A percentile compares a stretch with the other conserved stretches of the same genome.
Evolutionary conservation across 2,888 invertebrate genomes (phyloP).

Genomic region (Aphelenchoides bicaudatus): DNA sequence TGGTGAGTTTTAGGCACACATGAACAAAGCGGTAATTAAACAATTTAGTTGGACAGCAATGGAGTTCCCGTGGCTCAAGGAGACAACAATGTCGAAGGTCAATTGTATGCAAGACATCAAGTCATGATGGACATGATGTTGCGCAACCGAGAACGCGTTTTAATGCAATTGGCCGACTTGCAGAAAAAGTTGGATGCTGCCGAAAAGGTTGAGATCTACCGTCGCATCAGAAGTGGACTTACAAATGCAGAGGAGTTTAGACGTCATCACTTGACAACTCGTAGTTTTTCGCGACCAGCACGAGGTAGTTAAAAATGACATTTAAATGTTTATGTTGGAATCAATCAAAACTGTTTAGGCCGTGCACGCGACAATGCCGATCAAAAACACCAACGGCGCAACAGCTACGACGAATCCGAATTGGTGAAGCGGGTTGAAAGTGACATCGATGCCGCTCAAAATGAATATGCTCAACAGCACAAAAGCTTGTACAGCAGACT

Average conservation of each 20-base stretch:
- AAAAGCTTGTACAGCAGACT: conserved; percentile 39
- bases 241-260: conserved; percentile 36
- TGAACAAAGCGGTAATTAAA: neutral
- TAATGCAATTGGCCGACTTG: conserved; percentile 53
- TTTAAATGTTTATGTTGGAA: conserved; percentile 4
- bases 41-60: conserved; percentile 39
- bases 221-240: conserved; percentile 37
- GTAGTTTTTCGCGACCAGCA: conserved; percentile 37
- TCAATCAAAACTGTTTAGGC: conserved; percentile 12
- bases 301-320: conserved; percentile 23
- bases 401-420: conserved; percentile 49
- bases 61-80: conserved; percentile 36
- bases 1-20: conserved; percentile 38
- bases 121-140: conserved; percentile 59
- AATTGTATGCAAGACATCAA: conserved; percentile 52
- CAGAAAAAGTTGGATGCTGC: conserved; percentile 57
- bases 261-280: conserved; percentile 28
- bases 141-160: conserved; percentile 44
- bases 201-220: conserved; percentile 51
- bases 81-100: conserved; percentile 32
- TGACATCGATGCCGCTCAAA: conserved; percentile 26
- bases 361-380: conserved; percentile 20
- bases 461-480: conserved; percentile 20
- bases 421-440: conserved; percentile 48
- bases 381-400: conserved; percentile 44